Conservation (phyloP, 2,888 invertebrate species). For the Neoaliturus tenellus region DNA sequence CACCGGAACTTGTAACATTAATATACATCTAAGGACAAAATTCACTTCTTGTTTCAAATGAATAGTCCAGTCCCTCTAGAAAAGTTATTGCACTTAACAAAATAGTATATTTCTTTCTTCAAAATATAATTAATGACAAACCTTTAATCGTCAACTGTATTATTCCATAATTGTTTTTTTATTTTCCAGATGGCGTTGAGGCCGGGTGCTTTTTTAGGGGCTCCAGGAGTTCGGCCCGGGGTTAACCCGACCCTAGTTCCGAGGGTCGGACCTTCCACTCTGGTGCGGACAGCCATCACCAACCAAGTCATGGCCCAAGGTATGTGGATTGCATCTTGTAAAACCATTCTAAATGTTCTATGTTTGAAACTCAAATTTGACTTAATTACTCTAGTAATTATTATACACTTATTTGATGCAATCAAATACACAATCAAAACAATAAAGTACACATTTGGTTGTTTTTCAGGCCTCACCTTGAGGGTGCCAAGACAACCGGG, state of each 20-base stretch:
- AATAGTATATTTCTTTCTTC: too few relatives aligned
- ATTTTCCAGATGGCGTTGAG: constrained; percentile 24
- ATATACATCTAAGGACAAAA: too few relatives aligned
- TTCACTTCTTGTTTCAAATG: too few relatives aligned
- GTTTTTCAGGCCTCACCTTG: constrained; percentile 61
- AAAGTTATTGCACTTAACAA: too few relatives aligned
- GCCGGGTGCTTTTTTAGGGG: constrained; percentile 29
- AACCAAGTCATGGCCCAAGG: constrained; percentile 67
- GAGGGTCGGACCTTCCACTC: constrained; percentile 52
- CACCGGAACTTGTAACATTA: too few relatives aligned
- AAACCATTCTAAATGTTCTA: too few relatives aligned
- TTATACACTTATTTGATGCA: neutral
- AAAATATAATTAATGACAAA: too few relatives aligned
- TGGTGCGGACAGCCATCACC: constrained; percentile 56
- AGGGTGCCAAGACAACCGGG: constrained; percentile 70
- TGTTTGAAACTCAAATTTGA: too few relatives aligned
- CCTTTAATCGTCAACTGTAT: too few relatives aligned
- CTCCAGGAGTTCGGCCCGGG: neutral
- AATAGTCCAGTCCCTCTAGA: too few relatives aligned
- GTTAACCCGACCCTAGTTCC: constrained; percentile 34
- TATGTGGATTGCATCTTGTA: constrained; percentile 63
- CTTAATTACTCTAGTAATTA: too few relatives aligned
- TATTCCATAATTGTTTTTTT: neutral
- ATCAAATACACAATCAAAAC: neutral
- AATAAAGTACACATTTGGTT: too few relatives aligned